Evolutionary conservation across 2,797 vertebrate species (phyloP), one percentile per base, ranked within the genome.

Genomic region (Harpagifer antarcticus): DNA sequence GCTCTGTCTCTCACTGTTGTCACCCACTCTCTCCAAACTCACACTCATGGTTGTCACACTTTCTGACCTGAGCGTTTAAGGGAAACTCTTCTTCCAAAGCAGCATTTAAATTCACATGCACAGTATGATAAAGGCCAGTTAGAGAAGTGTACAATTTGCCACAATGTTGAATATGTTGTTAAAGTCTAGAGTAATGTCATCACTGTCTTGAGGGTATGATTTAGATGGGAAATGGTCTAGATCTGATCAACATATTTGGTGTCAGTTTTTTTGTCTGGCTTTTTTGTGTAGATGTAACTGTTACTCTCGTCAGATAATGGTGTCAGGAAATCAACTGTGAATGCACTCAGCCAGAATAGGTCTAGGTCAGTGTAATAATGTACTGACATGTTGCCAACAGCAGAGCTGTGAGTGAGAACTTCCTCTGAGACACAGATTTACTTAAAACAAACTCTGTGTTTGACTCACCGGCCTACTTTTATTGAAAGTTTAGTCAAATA

Each of bases 1-100:
- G 42, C 23, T 58, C 53, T 33, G 14, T 55, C 52, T 37, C 33
- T 37, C 33, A 37, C 33, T 37, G 33, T 37, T 4, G 27, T 70
- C 76, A 14, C 82, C 60, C 72, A 72, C 77, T 66, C 58, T 60
- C 76, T 71, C 64, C 12, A 68, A 5, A 20, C 52, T 49, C 50
- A 61, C 31, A 31, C 20, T 43, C 27, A 12, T 47, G 16, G 15
- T 47, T 47, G 45, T 37, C 45, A 42, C 2, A 43, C 44, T 40
- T 48, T 9, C 63, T 61, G 70, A 75, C 64, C 9, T 2, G 45
- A 58, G 45, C 52, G 42, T 75, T 74, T 66, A n/a, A 76, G 19
- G 13, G 19, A 54, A 56, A 20, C 53, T 45, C 31, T 37, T 37
- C 6, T 37, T 37, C 33, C 33, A 37, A 37, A 68, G 47, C 54